phyloP scores from a whole-genome alignment of 2,888 invertebrate species.

The Pelosia muscerda region DNA sequence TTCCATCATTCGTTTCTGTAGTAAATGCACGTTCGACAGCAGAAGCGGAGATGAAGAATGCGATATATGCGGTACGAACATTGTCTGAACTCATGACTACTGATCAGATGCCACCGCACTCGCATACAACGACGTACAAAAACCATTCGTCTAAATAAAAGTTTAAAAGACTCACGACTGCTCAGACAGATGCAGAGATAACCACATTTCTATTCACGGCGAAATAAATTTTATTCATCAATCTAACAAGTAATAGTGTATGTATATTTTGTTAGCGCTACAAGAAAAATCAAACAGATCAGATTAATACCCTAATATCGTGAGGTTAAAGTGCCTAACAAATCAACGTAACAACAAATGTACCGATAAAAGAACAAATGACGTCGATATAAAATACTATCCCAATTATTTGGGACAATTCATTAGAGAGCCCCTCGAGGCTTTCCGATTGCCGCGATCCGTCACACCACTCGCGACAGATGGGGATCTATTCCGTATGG shows the following conservation, averaged over 20 bases:
- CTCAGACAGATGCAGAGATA: conserved; percentile 50
- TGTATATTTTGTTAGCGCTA: conserved; percentile 41
- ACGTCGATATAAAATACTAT: conserved; percentile 84
- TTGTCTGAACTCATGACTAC: conserved; percentile 65
- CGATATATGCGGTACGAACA: conserved; percentile 66
- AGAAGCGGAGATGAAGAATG: conserved; percentile 69
- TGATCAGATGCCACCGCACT: conserved; percentile 60
- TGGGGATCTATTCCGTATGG: conserved; percentile 81
- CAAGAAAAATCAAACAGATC: conserved; percentile 53
- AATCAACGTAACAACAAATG: conserved; percentile 83
- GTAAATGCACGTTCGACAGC: conserved; percentile 52
- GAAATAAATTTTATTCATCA: conserved; percentile 38
- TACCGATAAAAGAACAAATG: conserved; percentile 83
- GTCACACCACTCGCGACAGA: conserved; percentile 80
- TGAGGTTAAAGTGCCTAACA: conserved; percentile 79
- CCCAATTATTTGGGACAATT: conserved; percentile 87
- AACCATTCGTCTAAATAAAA: conserved; percentile 53
- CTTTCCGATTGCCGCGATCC: conserved; percentile 80
- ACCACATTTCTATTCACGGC: conserved; percentile 41
- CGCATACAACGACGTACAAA: conserved; percentile 48
- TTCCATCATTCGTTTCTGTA: conserved; percentile 44
- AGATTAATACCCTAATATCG: conserved; percentile 68
- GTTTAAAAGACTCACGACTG: conserved; percentile 43
- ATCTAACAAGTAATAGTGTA: conserved; percentile 33
- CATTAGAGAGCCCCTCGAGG: conserved; percentile 82